A percentile compares a stretch with the other conserved stretches of the same genome.
These are phyloP conservation scores for Armadillidium nasatum DNA, from an alignment of 1,140 invertebrate genomes.

Conservation along the genomic window DNA sequence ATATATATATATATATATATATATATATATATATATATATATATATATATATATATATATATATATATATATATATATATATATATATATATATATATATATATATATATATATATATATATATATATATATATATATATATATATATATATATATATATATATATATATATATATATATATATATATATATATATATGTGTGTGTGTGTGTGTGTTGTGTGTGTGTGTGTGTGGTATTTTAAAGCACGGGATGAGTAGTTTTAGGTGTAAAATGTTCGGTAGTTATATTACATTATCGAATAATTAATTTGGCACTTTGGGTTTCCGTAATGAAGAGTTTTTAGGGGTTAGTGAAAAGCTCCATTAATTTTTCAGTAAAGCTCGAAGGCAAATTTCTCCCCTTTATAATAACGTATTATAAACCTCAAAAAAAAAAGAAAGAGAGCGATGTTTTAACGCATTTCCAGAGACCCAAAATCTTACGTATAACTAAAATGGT, in stretches of 20 bases:
- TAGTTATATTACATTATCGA: too few relatives aligned
- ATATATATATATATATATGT: constrained; percentile 9
- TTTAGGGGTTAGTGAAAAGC: too few relatives aligned
- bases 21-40: constrained; percentile 10
- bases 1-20: constrained; percentile 2
- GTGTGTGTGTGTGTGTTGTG: neutral
- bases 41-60: constrained; percentile 13
- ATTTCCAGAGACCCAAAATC: too few relatives aligned
- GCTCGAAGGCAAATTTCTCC: too few relatives aligned
- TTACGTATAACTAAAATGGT: too few relatives aligned
- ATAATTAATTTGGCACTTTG: too few relatives aligned
- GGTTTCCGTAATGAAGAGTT: too few relatives aligned
- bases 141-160: constrained; percentile 11
- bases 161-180: constrained; percentile 10
- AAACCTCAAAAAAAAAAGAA: too few relatives aligned
- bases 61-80: constrained; percentile 3
- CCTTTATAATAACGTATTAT: too few relatives aligned
- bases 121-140: constrained; percentile 9
- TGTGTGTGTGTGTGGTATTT: too few relatives aligned
- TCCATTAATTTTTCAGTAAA: too few relatives aligned
- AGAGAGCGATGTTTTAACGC: too few relatives aligned
- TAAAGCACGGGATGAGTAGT: neutral
- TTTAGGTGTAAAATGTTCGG: neutral
- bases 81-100: constrained; percentile 13
- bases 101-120: constrained; percentile 9